phyloP scores from a whole-genome alignment of 1,140 invertebrate species.

The Periplaneta americana region DNA sequence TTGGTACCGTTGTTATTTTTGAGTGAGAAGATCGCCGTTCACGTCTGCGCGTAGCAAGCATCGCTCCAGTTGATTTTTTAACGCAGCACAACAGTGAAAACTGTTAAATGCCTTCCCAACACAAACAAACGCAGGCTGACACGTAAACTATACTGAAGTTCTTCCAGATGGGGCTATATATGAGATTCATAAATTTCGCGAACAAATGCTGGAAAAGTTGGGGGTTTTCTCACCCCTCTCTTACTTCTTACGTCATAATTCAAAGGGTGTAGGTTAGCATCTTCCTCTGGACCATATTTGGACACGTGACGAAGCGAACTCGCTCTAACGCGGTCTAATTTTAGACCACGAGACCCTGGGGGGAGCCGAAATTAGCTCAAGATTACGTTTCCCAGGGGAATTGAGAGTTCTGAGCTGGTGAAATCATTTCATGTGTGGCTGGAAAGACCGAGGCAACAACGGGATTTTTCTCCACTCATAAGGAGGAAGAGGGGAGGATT shows the following conservation, averaged over 20 bases:
- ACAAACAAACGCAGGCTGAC: neutral
- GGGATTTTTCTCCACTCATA: too few species aligned
- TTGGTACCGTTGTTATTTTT: neutral
- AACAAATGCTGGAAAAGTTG: neutral
- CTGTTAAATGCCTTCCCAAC: neutral
- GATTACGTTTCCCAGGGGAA: neutral
- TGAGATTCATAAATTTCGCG: too few species aligned
- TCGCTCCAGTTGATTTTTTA: neutral
- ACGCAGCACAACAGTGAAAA: neutral
- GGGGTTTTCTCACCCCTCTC: neutral
- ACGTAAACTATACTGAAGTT: neutral
- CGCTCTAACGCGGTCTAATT: neutral
- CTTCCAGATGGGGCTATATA: neutral
- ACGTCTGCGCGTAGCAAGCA: neutral
- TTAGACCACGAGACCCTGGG: neutral
- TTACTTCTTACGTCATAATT: neutral
- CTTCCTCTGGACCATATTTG: neutral
- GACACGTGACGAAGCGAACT: neutral
- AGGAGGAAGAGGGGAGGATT: too few species aligned
- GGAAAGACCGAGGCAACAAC: too few species aligned
- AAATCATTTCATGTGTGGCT: too few species aligned
- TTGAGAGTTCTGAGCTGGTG: neutral
- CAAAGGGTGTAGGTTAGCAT: neutral
- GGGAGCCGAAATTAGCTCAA: neutral
- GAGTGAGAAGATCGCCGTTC: neutral